Base-by-base conservation (phyloP, 2,888 invertebrate genomes). In the Lasioglossum morio region DNA sequence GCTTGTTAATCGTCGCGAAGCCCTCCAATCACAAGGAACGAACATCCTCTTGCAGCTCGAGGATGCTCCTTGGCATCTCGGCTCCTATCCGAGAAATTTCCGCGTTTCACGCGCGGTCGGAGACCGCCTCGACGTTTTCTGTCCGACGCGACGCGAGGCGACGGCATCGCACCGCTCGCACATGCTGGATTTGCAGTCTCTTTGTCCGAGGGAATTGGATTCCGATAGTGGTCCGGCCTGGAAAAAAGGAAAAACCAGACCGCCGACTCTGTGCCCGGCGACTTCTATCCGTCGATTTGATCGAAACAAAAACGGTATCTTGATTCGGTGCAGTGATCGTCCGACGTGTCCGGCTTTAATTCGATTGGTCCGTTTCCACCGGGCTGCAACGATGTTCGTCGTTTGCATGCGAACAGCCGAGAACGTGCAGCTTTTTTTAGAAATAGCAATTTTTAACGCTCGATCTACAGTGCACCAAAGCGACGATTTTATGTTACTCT, bases 141-240 rank as follows among this genome's bases (percentile, higher is more conserved):
- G 30, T n/a, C 57, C 46, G 7, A 34, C 60, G 27, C 60, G 27
- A 60, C 27, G 60, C 14, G n/a, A 4, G 1, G 60, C 60, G 60
- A 69, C 66, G 60, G 63, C 63, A 48, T 77, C 53, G 57, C 77
- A 60, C 77, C 66, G 57, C 69, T 63, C 63, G 73, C 34, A 70
- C 70, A 60, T n/a, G 74, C 34, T 63, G 43, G 48, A 79, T 70
- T 70, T 46, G 57, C 76, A 23, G 76, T n/a, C 77, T 66, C 66
- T 87, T 87, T 86, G 83, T 81, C 72, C 80, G 57, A 40, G 27
- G 72, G 75, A 87, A 87, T 87, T 86, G 87, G 81, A 87, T 84
- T 79, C 74, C 81, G 77, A 87, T 77, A 57, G 53, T 73, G 70
- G 57, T 37, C n/a, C 40, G 1, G 70, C 23, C 37, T 14, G 40